A percentile compares a stretch with the other conserved stretches of the same genome.
These are phyloP conservation scores for Momotus momota DNA, from an alignment of 2,797 vertebrate species.

Conservation along the genomic window DNA sequence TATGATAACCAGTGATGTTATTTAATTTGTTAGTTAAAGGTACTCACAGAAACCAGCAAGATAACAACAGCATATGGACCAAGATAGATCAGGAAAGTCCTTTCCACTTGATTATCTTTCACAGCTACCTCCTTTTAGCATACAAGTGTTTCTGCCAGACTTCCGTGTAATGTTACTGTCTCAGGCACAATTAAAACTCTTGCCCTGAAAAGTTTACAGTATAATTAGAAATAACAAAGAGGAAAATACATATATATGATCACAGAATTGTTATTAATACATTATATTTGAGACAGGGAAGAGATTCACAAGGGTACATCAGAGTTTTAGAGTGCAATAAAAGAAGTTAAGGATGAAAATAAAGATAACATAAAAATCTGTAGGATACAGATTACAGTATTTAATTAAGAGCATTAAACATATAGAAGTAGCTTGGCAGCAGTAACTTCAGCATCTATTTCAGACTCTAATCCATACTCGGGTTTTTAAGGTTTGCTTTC, in stretches of 20 bases:
- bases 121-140: neutral
- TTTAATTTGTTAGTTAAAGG: neutral
- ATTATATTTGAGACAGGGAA: neutral
- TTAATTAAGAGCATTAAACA: neutral
- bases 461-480: neutral
- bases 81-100: neutral
- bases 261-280: neutral
- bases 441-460: neutral
- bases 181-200: neutral
- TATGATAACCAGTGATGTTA: neutral
- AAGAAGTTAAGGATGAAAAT: neutral
- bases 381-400: neutral
- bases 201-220: neutral
- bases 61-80: neutral
- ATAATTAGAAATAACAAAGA: neutral
- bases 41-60: neutral
- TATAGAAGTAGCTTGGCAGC: neutral
- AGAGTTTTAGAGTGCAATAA: neutral
- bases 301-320: neutral
- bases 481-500: neutral
- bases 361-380: neutral
- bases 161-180: neutral
- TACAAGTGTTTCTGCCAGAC: neutral
- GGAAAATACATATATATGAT: fast-evolving
- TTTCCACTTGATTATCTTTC: neutral